These are phyloP conservation scores for Polylopha cassiicola DNA, from an alignment of 2,888 invertebrate genomes.

Conservation along the genomic window DNA sequence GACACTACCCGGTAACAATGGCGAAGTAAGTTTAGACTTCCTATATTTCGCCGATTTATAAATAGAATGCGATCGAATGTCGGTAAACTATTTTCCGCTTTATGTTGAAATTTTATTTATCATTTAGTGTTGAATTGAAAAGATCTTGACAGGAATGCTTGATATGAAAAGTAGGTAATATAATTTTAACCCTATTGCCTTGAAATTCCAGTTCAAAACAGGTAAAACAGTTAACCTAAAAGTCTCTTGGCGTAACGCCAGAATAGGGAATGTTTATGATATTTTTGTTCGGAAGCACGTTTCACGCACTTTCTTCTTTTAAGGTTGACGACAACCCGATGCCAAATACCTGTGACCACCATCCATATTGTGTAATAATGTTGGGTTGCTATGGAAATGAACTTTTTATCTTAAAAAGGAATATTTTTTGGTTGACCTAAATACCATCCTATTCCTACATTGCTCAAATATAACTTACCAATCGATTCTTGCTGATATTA, in stretches of 20 bases:
- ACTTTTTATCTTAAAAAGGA: too few species aligned
- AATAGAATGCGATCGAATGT: slow-evolving; percentile 66
- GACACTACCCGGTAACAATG: slow-evolving; percentile 37
- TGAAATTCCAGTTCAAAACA: slow-evolving; percentile 23
- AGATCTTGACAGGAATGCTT: too few species aligned
- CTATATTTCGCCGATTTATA: slow-evolving; percentile 43
- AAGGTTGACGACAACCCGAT: slow-evolving; percentile 48
- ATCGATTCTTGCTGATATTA: too few species aligned
- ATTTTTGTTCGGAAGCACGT: slow-evolving; percentile 66
- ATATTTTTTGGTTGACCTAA: too few species aligned
- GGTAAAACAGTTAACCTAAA: slow-evolving; percentile 55
- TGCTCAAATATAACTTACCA: background rate
- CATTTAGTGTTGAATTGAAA: too few species aligned
- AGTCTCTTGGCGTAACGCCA: slow-evolving; percentile 56
- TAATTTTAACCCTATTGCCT: background rate
- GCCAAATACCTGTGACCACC: slow-evolving; percentile 29
- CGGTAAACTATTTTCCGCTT: slow-evolving; percentile 36
- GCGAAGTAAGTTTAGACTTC: slow-evolving; percentile 43
- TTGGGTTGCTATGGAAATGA: slow-evolving; percentile 19
- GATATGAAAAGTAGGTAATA: too few species aligned
- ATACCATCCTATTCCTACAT: background rate
- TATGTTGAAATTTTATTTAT: slow-evolving; percentile 8
- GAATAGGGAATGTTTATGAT: slow-evolving; percentile 62
- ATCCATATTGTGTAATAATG: slow-evolving; percentile 24
- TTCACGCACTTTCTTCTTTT: slow-evolving; percentile 61